phyloP scores from a whole-genome alignment of 2,113 vertebrate species.

The Ceyx cyanopectus region DNA sequence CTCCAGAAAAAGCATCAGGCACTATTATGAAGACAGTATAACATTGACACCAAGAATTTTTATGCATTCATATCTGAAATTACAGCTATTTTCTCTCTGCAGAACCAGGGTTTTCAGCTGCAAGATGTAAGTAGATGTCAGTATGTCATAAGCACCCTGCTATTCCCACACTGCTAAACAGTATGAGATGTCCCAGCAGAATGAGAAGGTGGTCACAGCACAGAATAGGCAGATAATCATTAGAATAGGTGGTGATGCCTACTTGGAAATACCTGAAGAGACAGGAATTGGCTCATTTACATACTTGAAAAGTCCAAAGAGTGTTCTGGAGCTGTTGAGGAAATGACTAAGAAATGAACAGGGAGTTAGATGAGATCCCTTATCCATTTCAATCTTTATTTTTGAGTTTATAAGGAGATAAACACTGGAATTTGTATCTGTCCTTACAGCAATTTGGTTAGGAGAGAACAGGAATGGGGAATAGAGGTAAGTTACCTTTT shows the following conservation, averaged over 20 bases:
- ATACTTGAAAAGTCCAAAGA: conserved; percentile 16
- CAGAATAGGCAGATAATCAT: conserved; percentile 27
- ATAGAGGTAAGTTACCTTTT: background rate
- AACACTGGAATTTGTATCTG: background rate
- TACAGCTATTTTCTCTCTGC: conserved; percentile 61
- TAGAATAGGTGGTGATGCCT: conserved; percentile 13
- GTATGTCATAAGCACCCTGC: conserved; percentile 45
- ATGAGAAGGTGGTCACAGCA: conserved; percentile 18
- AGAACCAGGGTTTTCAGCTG: conserved; percentile 47
- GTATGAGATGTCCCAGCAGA: conserved; percentile 7
- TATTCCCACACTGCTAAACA: conserved; percentile 45
- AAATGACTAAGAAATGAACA: conserved; percentile 7
- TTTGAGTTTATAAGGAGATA: background rate
- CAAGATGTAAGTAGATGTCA: conserved; percentile 55
- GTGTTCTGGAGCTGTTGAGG: background rate
- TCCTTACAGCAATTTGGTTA: background rate
- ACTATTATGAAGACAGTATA: conserved; percentile 22
- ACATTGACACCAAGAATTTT: conserved; percentile 48
- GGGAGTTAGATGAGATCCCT: background rate
- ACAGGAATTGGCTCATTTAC: conserved; percentile 3
- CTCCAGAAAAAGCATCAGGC: conserved; percentile 18
- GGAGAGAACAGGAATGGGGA: background rate
- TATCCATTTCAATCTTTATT: background rate
- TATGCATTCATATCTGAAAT: conserved; percentile 60
- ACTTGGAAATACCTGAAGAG: conserved; percentile 14